Evolutionary conservation across 2,113 vertebrate genomes (phyloP).

Genomic region (Amphilophus citrinellus): DNA sequence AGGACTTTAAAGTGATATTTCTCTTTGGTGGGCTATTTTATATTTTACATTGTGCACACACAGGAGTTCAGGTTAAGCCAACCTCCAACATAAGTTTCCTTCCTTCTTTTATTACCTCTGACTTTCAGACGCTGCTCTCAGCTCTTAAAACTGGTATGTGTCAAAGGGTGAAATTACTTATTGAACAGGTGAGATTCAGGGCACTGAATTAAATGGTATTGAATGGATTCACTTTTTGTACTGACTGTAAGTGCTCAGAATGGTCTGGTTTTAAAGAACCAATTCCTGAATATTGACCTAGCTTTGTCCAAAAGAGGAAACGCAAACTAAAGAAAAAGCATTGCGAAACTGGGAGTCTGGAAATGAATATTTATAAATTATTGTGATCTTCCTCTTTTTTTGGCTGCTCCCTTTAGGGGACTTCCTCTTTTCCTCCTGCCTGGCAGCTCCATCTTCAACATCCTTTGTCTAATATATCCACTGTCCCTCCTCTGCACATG

Average conservation of each 20-base stretch:
- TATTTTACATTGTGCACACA: conserved; percentile 21
- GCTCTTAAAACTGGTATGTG: conserved; percentile 47
- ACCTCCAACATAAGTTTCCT: conserved; percentile 42
- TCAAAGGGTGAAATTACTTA: conserved; percentile 66
- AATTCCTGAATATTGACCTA: background rate
- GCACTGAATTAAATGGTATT: conserved; percentile 51
- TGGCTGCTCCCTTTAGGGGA: background rate
- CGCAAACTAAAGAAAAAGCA: background rate
- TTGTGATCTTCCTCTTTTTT: background rate
- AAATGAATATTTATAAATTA: background rate
- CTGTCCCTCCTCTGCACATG: background rate
- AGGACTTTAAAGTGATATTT: conserved; percentile 21
- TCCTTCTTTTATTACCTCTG: conserved; percentile 51
- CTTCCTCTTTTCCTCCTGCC: background rate
- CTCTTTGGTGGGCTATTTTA: conserved; percentile 31
- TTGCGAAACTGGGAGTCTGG: background rate
- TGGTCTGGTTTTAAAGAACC: background rate
- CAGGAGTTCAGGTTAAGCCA: conserved; percentile 37
- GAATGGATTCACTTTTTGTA: conserved; percentile 35
- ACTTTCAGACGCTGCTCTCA: conserved; percentile 47
- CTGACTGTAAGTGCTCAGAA: conserved; percentile 24
- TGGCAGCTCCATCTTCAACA: background rate
- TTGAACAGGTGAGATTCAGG: conserved; percentile 49
- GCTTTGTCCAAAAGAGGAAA: background rate
- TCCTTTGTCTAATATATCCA: background rate